Base-by-base conservation (phyloP, 2,113 vertebrate genomes). In the Pedionomus torquatus region DNA sequence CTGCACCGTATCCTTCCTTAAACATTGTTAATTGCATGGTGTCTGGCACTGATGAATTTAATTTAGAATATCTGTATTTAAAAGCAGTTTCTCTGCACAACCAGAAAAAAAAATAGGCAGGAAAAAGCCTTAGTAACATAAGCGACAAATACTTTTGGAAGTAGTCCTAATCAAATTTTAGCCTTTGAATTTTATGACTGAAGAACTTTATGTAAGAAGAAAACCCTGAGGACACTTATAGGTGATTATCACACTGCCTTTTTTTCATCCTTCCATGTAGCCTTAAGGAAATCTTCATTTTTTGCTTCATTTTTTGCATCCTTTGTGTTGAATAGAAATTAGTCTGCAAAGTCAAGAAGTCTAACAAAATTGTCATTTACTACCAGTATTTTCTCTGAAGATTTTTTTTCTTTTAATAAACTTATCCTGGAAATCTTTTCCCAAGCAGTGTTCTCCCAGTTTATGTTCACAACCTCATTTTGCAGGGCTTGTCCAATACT, bases 151-250 rank as follows among this genome's bases (percentile, higher is more conserved):
- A 41, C 30, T 89, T 57, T 71, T 97, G 86, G 82, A 95, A 71
- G 58, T 33, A 94, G 41, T 71, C 51, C 51, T 94, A 95, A 82
- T 85, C 66, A 75, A 95, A 89, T 89, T 88, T 94, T 93, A 71
- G 84, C 24, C 77, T 87, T 95, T 94, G 65, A 86, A 97, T 96
- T 96, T 97, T 89, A 96, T 33, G 61, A 88, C 70, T 19, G 46
- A 94, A 86, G n/a, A 90, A 91, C 43, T 97, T 96, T 91, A 76
- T 88, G 25, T 77, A 94, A 94, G 69, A 95, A 90, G 70, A 72
- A 96, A 92, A 30, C 41, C 71, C 69, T 4, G 33, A 95, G 48
- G 61, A 83, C 28, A 81, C 49, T 69, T 63, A 46, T 76, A 78
- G 78, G 65, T 91, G 76, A 97, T 82, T 84, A 96, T 77, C 79